Percentiles rank a stretch among this genome's conserved stretches.
These are phyloP conservation scores for Amphipyra berbera DNA, from an alignment of 2,888 invertebrate genomes.

Conservation along the genomic window DNA sequence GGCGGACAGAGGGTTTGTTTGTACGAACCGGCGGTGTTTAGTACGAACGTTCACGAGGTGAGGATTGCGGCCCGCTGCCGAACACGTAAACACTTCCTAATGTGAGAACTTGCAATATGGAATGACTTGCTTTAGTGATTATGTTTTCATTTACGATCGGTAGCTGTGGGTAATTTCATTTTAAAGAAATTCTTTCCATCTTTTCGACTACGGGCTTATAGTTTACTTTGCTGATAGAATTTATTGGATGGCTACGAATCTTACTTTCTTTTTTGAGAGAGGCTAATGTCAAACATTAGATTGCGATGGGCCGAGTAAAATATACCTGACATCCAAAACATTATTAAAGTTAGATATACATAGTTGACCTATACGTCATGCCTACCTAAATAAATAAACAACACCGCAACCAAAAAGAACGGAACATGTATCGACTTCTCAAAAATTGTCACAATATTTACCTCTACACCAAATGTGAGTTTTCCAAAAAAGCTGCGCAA, in stretches of 20 bases:
- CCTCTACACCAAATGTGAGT: conserved; percentile 60
- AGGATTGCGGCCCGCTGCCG: conserved; percentile 25
- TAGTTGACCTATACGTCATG: conserved; percentile 7
- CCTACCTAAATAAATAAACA: conserved; percentile 28
- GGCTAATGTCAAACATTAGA: no score
- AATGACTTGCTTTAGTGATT: conserved; percentile 14
- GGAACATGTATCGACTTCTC: conserved; percentile 22
- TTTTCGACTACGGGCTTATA: no score
- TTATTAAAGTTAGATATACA: not conserved
- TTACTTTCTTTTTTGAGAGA: not conserved
- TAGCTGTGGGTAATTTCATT: not conserved
- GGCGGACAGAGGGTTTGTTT: conserved; percentile 63
- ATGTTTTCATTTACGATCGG: conserved; percentile 4
- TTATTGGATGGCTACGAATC: not conserved
- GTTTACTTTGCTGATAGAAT: no score
- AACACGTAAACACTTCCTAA: conserved; percentile 41
- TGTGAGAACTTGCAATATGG: conserved; percentile 31
- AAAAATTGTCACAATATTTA: conserved; percentile 51
- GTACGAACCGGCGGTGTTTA: conserved; percentile 31
- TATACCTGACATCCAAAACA: no score
- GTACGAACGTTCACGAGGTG: conserved; percentile 44
- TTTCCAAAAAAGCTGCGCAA: conserved; percentile 59
- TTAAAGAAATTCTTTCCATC: no score
- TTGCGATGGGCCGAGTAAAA: no score
- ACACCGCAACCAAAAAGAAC: not conserved